Conservation (phyloP, 1,140 invertebrate species). For the Magallana ariakensis region DNA sequence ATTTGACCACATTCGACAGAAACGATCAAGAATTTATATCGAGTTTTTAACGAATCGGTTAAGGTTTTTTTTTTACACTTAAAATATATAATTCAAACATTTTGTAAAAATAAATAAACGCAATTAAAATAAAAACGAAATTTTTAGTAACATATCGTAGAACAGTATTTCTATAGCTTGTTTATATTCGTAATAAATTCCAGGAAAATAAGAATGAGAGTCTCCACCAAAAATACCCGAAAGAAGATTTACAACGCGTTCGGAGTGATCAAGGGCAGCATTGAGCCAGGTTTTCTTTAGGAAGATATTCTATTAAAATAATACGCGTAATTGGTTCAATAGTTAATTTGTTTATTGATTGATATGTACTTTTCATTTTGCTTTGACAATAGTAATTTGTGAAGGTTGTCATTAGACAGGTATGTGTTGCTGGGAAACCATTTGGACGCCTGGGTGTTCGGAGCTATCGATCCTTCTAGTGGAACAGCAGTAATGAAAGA, state of each 20-base stretch:
- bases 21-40: too few species aligned
- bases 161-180: too few species aligned
- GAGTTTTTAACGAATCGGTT: too few species aligned
- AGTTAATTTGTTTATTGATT: background rate
- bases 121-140: too few species aligned
- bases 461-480: constrained; percentile 82
- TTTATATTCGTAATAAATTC: background rate
- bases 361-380: too few species aligned
- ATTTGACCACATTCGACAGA: too few species aligned
- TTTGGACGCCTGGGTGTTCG: constrained; percentile 83
- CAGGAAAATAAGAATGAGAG: constrained; percentile 65
- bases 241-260: constrained; percentile 80
- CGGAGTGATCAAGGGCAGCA: constrained; percentile 78
- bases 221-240: constrained; percentile 63
- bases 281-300: constrained; percentile 78
- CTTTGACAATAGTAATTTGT: too few species aligned
- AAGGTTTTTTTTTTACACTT: too few species aligned
- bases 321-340: constrained; percentile 42
- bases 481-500: constrained; percentile 83
- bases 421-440: constrained; percentile 84
- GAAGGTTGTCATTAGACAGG: constrained; percentile 74
- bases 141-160: background rate
- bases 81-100: too few species aligned
- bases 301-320: too few species aligned
- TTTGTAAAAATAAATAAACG: too few species aligned